Evolutionary conservation across 2,888 invertebrate genomes (phyloP), one percentile per base, ranked within the genome.

Genomic region (Brachynemurus nebulosus): DNA sequence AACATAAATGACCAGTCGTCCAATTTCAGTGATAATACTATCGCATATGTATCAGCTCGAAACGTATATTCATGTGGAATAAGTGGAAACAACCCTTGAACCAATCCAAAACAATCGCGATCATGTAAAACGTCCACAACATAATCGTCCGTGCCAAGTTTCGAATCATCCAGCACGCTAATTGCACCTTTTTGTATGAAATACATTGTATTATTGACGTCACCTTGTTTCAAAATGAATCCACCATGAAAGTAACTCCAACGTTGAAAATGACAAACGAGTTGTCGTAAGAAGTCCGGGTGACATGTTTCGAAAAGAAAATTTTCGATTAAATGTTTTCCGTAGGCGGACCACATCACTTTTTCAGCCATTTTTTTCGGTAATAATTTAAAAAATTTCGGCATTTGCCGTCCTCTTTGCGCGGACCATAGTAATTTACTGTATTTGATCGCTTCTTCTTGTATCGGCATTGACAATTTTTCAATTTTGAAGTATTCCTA

Each of bases 1-100:
- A 52, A 33, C 16, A 53, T 20, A 46, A 51, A 46, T 9, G 43
- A 44, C 51, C 51, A 53, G 9, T 45, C 27, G 1, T 30, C 12
- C 19, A 40, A 40, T n/a, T 45, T 38, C 35, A 53, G 40, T 4
- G 40, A 44, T n/a, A 49, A 16, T n/a, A 49, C 9, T 14, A 43
- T 42, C n/a, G 44, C 45, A 19, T 18, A 33, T 17, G 33, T 40
- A 9, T 25, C 37, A 2, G 48, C 50, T n/a, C 47, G 44, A 45
- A 47, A 53, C 4, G 50, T 46, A 42, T 43, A 51, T 9, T 20
- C 5, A 27, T 53, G 51, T 2, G 50, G 47, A 16, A 21, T 39
- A 16, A 42, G 40, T 3, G 47, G 40, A 9, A 25, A 39, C 16
- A 53, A 25, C 5, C 53, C 53, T 38, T 53, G 50, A n/a, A 45